Conservation (phyloP, 2,113 vertebrate species). For the Ellobius talpinus region DNA sequence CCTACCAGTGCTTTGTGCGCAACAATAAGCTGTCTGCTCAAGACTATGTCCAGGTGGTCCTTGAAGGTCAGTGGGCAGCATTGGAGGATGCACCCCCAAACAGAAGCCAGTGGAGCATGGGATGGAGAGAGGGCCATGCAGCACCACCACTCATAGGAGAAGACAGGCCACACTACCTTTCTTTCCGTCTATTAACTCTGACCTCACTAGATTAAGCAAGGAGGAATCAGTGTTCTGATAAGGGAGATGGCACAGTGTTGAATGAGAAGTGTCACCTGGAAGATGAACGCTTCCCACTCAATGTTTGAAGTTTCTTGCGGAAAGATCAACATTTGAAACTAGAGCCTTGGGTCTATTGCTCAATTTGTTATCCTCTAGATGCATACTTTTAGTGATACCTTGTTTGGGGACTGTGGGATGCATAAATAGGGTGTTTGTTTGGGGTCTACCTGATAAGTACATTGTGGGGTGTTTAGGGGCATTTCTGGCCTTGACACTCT, state of each 20-base stretch:
- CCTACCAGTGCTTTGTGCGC: constrained; percentile 98
- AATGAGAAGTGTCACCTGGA: background rate
- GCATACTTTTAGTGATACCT: background rate
- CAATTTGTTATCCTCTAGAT: background rate
- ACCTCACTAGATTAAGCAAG: background rate
- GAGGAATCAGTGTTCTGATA: background rate
- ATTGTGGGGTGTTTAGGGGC: rapidly evolving
- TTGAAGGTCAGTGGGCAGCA: constrained; percentile 92
- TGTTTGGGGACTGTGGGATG: too few relatives aligned
- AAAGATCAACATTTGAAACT: background rate
- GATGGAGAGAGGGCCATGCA: background rate
- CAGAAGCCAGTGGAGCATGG: background rate
- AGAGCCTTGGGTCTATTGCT: background rate
- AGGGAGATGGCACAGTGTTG: background rate
- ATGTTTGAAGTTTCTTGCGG: background rate
- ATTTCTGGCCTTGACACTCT: background rate
- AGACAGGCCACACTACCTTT: background rate
- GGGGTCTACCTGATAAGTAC: too few relatives aligned
- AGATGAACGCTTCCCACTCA: too few relatives aligned
- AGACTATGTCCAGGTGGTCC: constrained; percentile 97
- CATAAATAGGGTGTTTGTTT: background rate
- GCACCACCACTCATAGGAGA: too few relatives aligned
- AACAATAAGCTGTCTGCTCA: constrained; percentile 97
- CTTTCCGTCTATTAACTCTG: background rate
- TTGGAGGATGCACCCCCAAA: background rate